These are phyloP conservation scores for Harpagifer antarcticus DNA, from an alignment of 2,797 vertebrate species.

Conservation along the genomic window DNA sequence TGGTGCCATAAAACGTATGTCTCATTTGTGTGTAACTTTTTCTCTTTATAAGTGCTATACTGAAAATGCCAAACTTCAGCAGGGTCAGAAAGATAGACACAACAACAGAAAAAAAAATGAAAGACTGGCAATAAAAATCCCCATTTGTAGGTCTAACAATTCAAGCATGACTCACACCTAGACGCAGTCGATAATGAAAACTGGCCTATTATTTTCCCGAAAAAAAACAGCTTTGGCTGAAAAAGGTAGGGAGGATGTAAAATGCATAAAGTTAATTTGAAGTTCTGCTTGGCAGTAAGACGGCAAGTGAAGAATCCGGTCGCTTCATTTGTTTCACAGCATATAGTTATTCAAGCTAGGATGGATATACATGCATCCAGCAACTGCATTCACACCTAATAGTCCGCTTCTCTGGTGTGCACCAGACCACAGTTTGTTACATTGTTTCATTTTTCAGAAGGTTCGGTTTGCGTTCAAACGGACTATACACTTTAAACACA, in stretches of 20 bases:
- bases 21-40: slow-evolving; percentile 57
- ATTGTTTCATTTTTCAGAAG: no score
- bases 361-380: slow-evolving; percentile 6
- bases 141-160: slow-evolving; percentile 46
- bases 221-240: slow-evolving; percentile 42
- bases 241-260: slow-evolving; percentile 26
- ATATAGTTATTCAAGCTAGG: slow-evolving; percentile 22
- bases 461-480: no score
- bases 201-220: slow-evolving; percentile 22
- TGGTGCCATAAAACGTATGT: slow-evolving; percentile 40
- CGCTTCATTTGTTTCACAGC: slow-evolving; percentile 15
- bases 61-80: slow-evolving; percentile 50
- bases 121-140: slow-evolving; percentile 14
- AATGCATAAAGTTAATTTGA: slow-evolving; percentile 47
- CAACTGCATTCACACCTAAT: no score
- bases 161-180: slow-evolving; percentile 47
- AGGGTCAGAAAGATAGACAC: slow-evolving; percentile 50
- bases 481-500: no score
- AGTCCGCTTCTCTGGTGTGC: no score
- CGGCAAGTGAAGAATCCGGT: slow-evolving; percentile 11
- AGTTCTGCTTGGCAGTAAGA: slow-evolving; percentile 43
- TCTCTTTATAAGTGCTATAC: slow-evolving; percentile 10
- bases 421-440: no score
- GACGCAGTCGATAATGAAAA: slow-evolving; percentile 32
- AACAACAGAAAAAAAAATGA: neutral